Evolutionary conservation across 2,888 invertebrate species (phyloP).

Genomic region (Chelonus formosanus): DNA sequence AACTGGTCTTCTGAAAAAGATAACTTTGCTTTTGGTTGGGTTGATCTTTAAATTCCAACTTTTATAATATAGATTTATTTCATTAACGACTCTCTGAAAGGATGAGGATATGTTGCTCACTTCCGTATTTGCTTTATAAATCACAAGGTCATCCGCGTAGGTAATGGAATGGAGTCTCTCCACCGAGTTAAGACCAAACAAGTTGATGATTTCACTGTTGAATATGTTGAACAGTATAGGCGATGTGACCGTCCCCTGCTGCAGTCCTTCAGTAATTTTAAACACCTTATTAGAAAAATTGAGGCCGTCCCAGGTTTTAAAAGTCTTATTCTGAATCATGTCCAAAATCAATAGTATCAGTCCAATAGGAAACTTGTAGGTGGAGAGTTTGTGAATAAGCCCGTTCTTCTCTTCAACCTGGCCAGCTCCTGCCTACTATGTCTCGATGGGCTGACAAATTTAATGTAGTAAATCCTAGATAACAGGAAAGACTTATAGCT

Average conservation of each 20-base stretch:
- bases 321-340: conserved; percentile 13
- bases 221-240: conserved; percentile 14
- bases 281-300: background rate
- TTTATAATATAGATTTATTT: conserved; percentile 12
- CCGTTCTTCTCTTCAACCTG: conserved; percentile 13
- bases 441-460: background rate
- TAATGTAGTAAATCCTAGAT: background rate
- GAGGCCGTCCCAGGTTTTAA: conserved; percentile 5
- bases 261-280: conserved; percentile 7
- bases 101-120: too few relatives aligned
- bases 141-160: conserved; percentile 10
- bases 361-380: background rate
- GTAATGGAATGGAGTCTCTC: background rate
- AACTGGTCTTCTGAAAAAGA: conserved; percentile 7
- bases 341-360: background rate
- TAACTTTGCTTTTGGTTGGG: conserved; percentile 14
- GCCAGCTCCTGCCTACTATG: too few relatives aligned
- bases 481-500: background rate
- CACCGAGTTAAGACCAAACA: background rate
- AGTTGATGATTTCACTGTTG: background rate
- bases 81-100: background rate
- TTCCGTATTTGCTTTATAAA: background rate
- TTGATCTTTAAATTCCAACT: conserved; percentile 27
- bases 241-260: conserved; percentile 6
- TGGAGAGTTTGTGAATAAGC: background rate